Percentiles rank a stretch among this genome's conserved stretches.
Conservation (phyloP, 2,888 invertebrate genomes). For the Melanostoma scalare region DNA sequence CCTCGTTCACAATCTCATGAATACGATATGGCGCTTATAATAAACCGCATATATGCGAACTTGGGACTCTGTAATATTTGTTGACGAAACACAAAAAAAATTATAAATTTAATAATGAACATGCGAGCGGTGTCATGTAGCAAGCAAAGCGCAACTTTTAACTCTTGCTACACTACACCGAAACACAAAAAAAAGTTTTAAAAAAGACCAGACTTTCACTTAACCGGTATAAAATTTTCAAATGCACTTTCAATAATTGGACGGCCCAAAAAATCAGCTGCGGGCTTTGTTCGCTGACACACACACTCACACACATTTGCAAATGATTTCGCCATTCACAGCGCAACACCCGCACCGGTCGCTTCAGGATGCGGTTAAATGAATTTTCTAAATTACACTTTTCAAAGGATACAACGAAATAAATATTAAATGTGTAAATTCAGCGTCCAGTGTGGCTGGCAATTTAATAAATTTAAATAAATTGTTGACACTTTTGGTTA, state of each 20-base stretch:
- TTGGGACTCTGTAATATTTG: slow-evolving; percentile 1
- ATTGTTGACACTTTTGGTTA: slow-evolving; percentile 63
- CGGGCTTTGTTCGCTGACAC: slow-evolving; percentile 11
- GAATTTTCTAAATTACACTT: slow-evolving; percentile 62
- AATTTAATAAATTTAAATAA: slow-evolving; percentile 46
- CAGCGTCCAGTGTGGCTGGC: slow-evolving; percentile 8
- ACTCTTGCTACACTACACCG: slow-evolving; percentile 35
- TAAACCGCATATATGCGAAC: slow-evolving; percentile 35
- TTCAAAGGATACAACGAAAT: slow-evolving; percentile 20
- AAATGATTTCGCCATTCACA: neutral
- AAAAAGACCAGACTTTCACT: slow-evolving; percentile 59
- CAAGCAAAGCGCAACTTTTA: slow-evolving; percentile 15
- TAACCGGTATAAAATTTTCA: slow-evolving; percentile 22
- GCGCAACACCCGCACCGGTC: neutral
- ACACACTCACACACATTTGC: slow-evolving; percentile 1
- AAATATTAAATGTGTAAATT: slow-evolving; percentile 16
- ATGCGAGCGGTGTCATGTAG: slow-evolving; percentile 28
- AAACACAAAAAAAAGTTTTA: neutral
- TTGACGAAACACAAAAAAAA: slow-evolving; percentile 6
- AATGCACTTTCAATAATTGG: slow-evolving; percentile 34
- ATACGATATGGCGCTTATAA: slow-evolving; percentile 39
- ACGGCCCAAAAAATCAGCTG: slow-evolving; percentile 36
- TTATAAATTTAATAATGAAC: slow-evolving; percentile 47
- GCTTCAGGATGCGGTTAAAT: slow-evolving; percentile 37
- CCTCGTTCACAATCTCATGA: neutral